Evolutionary conservation across 2,797 vertebrate species (phyloP).

Genomic region (Catostomus latipinnis): DNA sequence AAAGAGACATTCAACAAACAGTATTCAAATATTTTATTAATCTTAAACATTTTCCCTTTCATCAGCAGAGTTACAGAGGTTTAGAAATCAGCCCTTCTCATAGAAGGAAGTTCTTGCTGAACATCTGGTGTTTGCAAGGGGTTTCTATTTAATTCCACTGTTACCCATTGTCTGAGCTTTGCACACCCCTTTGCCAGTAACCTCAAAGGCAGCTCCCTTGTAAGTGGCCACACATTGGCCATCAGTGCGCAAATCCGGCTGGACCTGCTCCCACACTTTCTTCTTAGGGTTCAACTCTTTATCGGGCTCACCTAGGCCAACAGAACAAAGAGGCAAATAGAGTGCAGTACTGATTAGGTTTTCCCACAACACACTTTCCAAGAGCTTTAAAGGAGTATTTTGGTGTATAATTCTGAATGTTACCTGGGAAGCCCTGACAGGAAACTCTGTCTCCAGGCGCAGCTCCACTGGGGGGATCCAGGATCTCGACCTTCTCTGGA

Average conservation of each 20-base stretch:
- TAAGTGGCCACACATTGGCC: constrained; percentile 89
- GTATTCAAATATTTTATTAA: constrained; percentile 44
- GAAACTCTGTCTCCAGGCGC: constrained; percentile 91
- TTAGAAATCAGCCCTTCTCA: constrained; percentile 1
- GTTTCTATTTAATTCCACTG: constrained; percentile 89
- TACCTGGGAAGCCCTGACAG: constrained; percentile 92
- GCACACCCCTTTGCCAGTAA: constrained; percentile 91
- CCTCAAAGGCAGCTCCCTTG: constrained; percentile 92
- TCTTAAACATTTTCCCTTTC: constrained; percentile 15
- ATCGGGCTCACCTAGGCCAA: constrained; percentile 88
- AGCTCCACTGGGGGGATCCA: constrained; percentile 88
- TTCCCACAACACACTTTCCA: background rate
- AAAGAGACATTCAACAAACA: background rate
- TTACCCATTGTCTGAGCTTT: constrained; percentile 92
- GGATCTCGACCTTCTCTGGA: constrained; percentile 93
- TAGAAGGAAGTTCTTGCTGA: background rate
- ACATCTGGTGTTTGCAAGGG: background rate
- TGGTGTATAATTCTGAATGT: constrained; percentile 18
- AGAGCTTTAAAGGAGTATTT: background rate
- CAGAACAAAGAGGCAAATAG: background rate
- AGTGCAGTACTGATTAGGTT: background rate
- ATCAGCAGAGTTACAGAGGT: constrained; percentile 1
- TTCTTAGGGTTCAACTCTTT: constrained; percentile 98
- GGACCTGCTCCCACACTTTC: constrained; percentile 98
- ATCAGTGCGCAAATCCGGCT: constrained; percentile 91